Base-by-base conservation (phyloP, 2,888 invertebrate genomes). In the Xanthorhoe designata region DNA sequence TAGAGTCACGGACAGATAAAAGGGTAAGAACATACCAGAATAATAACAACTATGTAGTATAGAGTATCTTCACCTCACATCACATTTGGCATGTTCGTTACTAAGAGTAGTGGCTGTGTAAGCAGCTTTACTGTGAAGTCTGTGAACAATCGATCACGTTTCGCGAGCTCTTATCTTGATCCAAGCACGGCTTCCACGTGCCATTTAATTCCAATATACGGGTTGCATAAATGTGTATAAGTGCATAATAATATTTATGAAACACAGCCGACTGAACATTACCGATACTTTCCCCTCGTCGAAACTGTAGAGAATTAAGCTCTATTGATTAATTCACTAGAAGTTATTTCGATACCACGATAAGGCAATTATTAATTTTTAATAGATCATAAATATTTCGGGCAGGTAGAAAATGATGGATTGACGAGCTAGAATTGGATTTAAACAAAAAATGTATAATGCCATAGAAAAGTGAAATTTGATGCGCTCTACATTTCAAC, bases 131-230 rank as follows among this genome's bases (percentile, higher is more conserved):
- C 51, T n/a, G 24, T 57, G 54, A 52, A 60, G 75, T 70, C 75
- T 74, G 81, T 79, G 77, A 79, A 83, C 80, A 88, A 88, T 87
- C 82, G 80, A 84, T 85, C 84, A 85, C 81, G 81, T 81, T 84
- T 78, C 75, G 77, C 74, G 69, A 78, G 75, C 76, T 77, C 80
- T 88, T 89, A 89, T 89, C 88, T 82, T 79, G 75, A 82, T 82
- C 75, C 67, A 70, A 75, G 71, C 77, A 79, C 68, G 59, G 74
- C 77, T 81, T 83, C 83, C 88, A 89, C 88, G 88, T 88, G 87
- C 80, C 78, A 75, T 68, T 74, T 71, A 74, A 77, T 78, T 68
- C 75, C 74, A 74, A 70, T 53, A 68, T 42, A 64, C 59, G 61
- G 63, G 77, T 85, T 86, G 80, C 81, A 84, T 82, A 82, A 82